A percentile compares a stretch with the other conserved stretches of the same genome.
Evolutionary conservation across 2,113 vertebrate genomes (phyloP).

Genomic region (Oreotrochilus melanogaster): DNA sequence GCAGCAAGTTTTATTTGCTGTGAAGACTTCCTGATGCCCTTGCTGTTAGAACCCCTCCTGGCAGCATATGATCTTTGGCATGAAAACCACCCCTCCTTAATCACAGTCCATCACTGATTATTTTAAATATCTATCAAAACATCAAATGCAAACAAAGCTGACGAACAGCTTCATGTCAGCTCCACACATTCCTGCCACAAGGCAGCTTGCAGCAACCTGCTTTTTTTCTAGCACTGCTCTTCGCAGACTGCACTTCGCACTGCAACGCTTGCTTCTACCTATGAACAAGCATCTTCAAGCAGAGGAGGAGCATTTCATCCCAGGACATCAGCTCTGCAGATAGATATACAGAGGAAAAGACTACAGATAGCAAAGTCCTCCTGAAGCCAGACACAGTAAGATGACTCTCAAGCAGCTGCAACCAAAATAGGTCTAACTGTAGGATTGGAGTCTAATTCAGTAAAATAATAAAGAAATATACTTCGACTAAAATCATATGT

Average conservation of each 20-base stretch:
- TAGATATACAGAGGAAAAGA: neutral
- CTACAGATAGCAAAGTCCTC: neutral
- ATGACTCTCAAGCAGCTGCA: neutral
- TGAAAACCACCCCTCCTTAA: neutral
- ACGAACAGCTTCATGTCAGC: accelerated
- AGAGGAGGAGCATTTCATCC: neutral
- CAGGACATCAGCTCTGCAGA: neutral
- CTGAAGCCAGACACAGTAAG: neutral
- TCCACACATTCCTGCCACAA: neutral
- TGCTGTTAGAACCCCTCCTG: neutral
- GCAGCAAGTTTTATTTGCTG: neutral
- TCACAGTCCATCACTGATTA: neutral
- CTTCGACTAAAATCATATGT: neutral
- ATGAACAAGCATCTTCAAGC: neutral
- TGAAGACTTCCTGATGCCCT: neutral
- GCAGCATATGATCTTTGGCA: accelerated
- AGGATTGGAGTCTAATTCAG: neutral
- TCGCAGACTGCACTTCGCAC: accelerated
- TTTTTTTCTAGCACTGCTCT: neutral
- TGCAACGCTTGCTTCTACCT: neutral
- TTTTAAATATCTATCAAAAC: neutral
- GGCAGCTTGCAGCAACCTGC: neutral
- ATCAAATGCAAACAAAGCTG: neutral
- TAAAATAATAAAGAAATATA: neutral
- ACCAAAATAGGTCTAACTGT: neutral